Evolutionary conservation across 2,888 invertebrate species (phyloP).

Genomic region (Cetonia aurata): DNA sequence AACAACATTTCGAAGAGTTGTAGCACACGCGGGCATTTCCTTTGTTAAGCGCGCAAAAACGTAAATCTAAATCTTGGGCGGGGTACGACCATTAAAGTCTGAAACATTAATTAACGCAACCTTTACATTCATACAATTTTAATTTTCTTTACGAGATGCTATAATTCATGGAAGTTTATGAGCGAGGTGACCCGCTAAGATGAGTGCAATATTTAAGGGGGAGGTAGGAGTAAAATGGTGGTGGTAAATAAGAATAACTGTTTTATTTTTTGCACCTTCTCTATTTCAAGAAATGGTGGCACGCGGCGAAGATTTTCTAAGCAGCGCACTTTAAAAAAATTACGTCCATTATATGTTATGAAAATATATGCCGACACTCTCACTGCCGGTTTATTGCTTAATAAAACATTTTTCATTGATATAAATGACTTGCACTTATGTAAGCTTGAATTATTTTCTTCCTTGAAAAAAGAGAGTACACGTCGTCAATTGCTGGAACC

Average conservation of each 20-base stretch:
- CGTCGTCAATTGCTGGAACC: too few relatives aligned
- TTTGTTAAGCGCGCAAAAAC: slow-evolving; percentile 7
- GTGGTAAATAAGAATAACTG: slow-evolving; percentile 13
- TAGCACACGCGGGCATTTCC: background rate
- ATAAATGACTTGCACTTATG: too few relatives aligned
- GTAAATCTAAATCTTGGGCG: slow-evolving; percentile 15
- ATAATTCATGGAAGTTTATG: slow-evolving; percentile 3
- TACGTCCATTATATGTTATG: too few relatives aligned
- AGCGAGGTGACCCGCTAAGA: slow-evolving; percentile 4
- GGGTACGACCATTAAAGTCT: slow-evolving; percentile 11
- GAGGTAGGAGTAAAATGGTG: too few relatives aligned
- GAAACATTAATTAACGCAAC: slow-evolving; percentile 21
- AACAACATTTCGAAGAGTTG: background rate
- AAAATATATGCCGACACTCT: too few relatives aligned
- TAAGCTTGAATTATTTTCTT: too few relatives aligned
- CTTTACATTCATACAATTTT: slow-evolving; percentile 19
- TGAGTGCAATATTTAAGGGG: slow-evolving; percentile 3
- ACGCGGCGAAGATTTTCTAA: background rate
- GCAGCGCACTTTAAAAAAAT: too few relatives aligned
- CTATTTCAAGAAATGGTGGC: background rate
- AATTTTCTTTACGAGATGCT: slow-evolving; percentile 18
- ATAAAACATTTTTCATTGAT: too few relatives aligned
- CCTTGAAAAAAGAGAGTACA: too few relatives aligned
- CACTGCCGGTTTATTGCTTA: too few relatives aligned
- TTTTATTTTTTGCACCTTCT: background rate